A percentile compares a stretch with the other conserved stretches of the same genome.
Conservation (phyloP, 2,888 invertebrate genomes). For the Hydriomena furcata region DNA sequence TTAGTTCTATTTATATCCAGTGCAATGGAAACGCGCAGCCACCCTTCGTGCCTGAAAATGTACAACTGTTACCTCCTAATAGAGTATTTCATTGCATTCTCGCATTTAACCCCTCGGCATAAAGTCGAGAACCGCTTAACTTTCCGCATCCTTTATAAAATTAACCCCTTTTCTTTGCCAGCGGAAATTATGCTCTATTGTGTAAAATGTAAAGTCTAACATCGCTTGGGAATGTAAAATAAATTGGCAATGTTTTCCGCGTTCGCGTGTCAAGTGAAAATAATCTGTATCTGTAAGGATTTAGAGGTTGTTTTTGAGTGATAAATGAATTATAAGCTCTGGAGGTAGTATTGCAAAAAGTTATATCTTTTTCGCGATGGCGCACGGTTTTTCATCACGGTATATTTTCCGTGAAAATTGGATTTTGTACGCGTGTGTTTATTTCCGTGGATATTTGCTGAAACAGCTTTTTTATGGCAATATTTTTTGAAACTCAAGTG, state of each 20-base stretch:
- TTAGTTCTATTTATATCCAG: conserved; percentile 39
- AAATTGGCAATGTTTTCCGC: conserved; percentile 22
- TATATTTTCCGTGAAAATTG: conserved; percentile 19
- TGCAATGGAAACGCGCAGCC: conserved; percentile 57
- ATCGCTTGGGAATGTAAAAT: background rate
- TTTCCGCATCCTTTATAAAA: conserved; percentile 10
- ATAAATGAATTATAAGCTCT: conserved; percentile 11
- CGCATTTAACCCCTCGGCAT: conserved; percentile 6
- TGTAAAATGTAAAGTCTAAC: background rate
- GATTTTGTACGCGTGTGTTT: conserved; percentile 11
- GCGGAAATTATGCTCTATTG: conserved; percentile 6
- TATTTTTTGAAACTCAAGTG: no score
- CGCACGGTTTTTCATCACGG: conserved; percentile 18
- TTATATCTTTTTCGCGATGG: conserved; percentile 17
- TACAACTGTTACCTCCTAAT: conserved; percentile 58
- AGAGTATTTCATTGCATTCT: conserved; percentile 42
- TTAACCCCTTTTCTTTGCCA: conserved; percentile 15
- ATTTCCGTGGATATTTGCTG: background rate
- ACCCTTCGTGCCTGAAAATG: conserved; percentile 60
- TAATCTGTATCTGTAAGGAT: background rate
- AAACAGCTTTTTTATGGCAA: background rate
- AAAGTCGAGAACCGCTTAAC: conserved; percentile 17
- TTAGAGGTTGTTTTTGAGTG: background rate
- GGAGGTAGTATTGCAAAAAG: conserved; percentile 19
- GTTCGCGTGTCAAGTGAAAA: background rate